Evolutionary conservation across 2,888 invertebrate genomes (phyloP).

Genomic region (Agrotis ipsilon): DNA sequence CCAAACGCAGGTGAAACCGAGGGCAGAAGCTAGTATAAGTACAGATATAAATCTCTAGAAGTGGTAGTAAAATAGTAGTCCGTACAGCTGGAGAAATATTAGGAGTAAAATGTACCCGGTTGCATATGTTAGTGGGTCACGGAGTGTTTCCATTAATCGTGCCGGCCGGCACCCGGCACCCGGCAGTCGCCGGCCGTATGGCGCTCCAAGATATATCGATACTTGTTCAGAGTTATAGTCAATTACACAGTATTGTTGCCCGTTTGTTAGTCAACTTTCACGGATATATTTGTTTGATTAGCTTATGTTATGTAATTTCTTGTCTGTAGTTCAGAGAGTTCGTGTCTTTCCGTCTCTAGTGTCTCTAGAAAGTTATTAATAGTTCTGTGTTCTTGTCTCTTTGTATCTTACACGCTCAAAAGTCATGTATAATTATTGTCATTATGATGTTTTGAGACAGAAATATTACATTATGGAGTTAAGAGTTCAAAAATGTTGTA

Average conservation of each 20-base stretch:
- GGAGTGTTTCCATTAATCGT: slow-evolving; percentile 44
- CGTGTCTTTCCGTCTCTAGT: too few relatives aligned
- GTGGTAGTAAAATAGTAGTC: neutral
- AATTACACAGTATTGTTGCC: slow-evolving; percentile 29
- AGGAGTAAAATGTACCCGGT: slow-evolving; percentile 14
- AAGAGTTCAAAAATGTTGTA: neutral
- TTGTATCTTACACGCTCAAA: neutral
- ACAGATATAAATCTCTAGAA: too few relatives aligned
- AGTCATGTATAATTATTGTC: neutral
- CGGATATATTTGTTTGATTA: slow-evolving; percentile 14
- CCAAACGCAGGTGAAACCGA: too few relatives aligned
- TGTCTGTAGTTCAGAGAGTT: neutral
- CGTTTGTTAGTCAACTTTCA: slow-evolving; percentile 19
- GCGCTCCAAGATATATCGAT: slow-evolving; percentile 45
- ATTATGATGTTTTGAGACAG: neutral
- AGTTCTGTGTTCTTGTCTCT: too few relatives aligned
- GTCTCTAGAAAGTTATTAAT: neutral
- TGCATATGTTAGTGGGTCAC: slow-evolving; percentile 37
- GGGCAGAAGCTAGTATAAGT: too few relatives aligned
- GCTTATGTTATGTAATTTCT: slow-evolving; percentile 2
- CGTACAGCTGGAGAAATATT: slow-evolving; percentile 13
- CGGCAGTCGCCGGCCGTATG: neutral
- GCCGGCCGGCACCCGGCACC: slow-evolving; percentile 2
- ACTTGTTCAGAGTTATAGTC: slow-evolving; percentile 43
- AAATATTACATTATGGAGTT: neutral